Conservation (phyloP, 2,797 vertebrate genomes). For the Macrochelys suwanniensis region DNA sequence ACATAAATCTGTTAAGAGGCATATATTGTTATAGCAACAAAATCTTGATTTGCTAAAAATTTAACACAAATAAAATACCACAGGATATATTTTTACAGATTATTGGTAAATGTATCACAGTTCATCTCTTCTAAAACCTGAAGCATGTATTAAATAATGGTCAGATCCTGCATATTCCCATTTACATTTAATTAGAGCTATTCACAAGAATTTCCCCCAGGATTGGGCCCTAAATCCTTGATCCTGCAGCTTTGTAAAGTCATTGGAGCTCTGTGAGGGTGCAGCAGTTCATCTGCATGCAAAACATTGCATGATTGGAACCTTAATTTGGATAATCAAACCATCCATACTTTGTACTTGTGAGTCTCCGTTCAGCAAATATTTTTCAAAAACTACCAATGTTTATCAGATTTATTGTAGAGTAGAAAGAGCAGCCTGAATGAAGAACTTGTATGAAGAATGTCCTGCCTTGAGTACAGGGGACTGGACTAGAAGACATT, state of each 20-base stretch:
- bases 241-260: constrained; percentile 29
- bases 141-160: constrained; percentile 23
- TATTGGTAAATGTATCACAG: constrained; percentile 12
- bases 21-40: constrained; percentile 1
- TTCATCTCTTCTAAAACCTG: background rate
- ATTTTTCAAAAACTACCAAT: background rate
- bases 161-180: background rate
- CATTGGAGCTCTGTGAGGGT: constrained; percentile 16
- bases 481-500: background rate
- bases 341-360: constrained; percentile 34
- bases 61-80: background rate
- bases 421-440: background rate
- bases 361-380: constrained; percentile 11
- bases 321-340: constrained; percentile 64
- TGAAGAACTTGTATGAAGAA: background rate
- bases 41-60: background rate
- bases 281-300: constrained; percentile 18
- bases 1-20: background rate
- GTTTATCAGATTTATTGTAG: background rate
- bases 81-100: background rate
- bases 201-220: constrained; percentile 23
- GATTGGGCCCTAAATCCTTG: constrained; percentile 34
- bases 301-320: constrained; percentile 54
- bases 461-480: background rate
- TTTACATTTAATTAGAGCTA: constrained; percentile 36